Conservation (phyloP, 2,888 invertebrate species). For the Heterodera filipjevi region DNA sequence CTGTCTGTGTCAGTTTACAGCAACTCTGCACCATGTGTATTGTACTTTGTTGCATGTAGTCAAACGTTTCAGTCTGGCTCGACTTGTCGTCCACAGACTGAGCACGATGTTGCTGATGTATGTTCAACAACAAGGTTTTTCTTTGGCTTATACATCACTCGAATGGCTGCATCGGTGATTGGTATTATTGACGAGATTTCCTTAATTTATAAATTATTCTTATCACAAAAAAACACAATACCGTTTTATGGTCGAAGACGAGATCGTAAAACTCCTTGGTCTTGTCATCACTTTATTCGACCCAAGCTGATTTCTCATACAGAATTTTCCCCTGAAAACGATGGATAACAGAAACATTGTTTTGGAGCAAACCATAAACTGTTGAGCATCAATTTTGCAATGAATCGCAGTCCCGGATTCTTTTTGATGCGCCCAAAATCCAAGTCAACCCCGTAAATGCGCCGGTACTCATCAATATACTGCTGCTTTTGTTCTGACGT, state of each 20-base stretch:
- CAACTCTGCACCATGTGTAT: not conserved
- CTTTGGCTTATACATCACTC: slow-evolving; percentile 12
- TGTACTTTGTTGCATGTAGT: slow-evolving; percentile 8
- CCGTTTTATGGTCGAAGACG: slow-evolving; percentile 2
- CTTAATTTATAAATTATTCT: not conserved
- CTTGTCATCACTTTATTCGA: not conserved
- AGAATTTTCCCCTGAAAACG: slow-evolving; percentile 22
- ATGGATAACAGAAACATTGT: not conserved
- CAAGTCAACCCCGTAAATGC: not conserved
- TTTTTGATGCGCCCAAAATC: not conserved
- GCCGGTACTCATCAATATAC: not conserved
- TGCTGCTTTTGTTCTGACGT: not conserved
- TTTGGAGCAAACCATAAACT: slow-evolving; percentile 4
- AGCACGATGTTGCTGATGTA: slow-evolving; percentile 13
- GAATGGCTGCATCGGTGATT: not conserved
- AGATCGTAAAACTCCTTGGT: slow-evolving; percentile 5
- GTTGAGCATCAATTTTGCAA: slow-evolving; percentile 3
- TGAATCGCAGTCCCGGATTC: slow-evolving; percentile 7
- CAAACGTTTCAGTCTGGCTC: slow-evolving; percentile 10
- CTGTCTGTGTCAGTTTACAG: slow-evolving; percentile 25
- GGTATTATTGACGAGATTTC: not conserved
- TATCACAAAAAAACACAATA: not conserved
- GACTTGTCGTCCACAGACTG: slow-evolving; percentile 23
- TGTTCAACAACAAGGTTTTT: slow-evolving; percentile 21
- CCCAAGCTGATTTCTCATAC: slow-evolving; percentile 19